These are phyloP conservation scores for Drosophila lowei DNA, from an alignment of 1,140 invertebrate species.

Conservation along the genomic window DNA sequence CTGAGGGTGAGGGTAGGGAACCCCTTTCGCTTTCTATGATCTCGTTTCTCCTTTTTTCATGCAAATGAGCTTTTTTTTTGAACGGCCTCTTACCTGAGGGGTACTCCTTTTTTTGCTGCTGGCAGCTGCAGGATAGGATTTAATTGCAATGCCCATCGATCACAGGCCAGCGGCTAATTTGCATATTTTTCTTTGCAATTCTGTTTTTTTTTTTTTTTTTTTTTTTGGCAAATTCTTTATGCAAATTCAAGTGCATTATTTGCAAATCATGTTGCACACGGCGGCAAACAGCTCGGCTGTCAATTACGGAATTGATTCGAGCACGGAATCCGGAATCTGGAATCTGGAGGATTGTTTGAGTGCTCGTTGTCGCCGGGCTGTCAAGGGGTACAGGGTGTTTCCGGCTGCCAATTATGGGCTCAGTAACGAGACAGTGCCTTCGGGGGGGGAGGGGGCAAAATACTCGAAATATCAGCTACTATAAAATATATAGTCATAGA, in stretches of 20 bases:
- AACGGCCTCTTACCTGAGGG: conserved; percentile 53
- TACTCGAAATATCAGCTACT: too few relatives aligned
- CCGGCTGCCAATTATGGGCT: conserved; percentile 58
- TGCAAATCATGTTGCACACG: conserved; percentile 75
- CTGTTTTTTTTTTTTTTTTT: conserved; percentile 1
- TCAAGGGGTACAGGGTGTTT: too few relatives aligned
- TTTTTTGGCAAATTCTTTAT: conserved; percentile 57
- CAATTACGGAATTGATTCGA: conserved; percentile 63
- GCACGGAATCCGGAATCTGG: background rate
- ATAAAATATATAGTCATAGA: too few relatives aligned
- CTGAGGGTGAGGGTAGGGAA: conserved; percentile 20
- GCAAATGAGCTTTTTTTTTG: conserved; percentile 70
- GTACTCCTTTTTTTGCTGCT: conserved; percentile 31
- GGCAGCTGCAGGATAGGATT: conserved; percentile 48
- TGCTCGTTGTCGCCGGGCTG: conserved; percentile 32
- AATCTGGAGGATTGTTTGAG: conserved; percentile 46
- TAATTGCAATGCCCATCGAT: conserved; percentile 62
- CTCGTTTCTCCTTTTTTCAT: conserved; percentile 60
- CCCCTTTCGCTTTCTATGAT: conserved; percentile 66
- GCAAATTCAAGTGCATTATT: conserved; percentile 82
- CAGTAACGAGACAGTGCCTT: conserved; percentile 40
- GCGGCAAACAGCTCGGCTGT: conserved; percentile 61
- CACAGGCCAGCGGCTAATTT: conserved; percentile 59
- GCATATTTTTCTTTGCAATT: conserved; percentile 61
- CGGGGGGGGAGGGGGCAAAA: background rate